A percentile compares a stretch with the other conserved stretches of the same genome.
These are phyloP conservation scores for Ceratosolen solmsi DNA, from an alignment of 1,140 invertebrate genomes.

Conservation along the genomic window DNA sequence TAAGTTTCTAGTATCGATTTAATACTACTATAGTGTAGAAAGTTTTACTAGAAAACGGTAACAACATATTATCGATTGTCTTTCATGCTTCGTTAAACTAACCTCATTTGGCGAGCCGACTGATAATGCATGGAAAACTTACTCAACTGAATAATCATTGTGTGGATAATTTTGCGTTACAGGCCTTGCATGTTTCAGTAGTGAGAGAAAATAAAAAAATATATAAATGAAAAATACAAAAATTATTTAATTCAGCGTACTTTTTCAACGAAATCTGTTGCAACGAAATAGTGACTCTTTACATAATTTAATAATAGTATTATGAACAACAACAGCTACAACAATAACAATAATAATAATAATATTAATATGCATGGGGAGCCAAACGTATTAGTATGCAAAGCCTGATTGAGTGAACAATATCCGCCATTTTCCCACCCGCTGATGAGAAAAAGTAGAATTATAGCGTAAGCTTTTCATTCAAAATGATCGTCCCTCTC, in stretches of 20 bases:
- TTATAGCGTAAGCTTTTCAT: neutral
- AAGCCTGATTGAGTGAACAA: neutral
- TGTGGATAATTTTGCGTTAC: neutral
- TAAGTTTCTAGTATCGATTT: constrained; percentile 1
- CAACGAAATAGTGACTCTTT: too few species aligned
- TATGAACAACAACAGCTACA: neutral
- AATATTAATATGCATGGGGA: neutral
- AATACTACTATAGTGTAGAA: neutral
- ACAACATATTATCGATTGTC: neutral
- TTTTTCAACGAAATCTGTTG: too few species aligned
- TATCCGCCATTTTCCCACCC: neutral
- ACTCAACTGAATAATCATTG: constrained; percentile 28
- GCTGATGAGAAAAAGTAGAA: neutral
- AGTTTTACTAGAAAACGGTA: constrained; percentile 22
- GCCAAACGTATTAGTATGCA: neutral
- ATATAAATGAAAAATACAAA: too few species aligned
- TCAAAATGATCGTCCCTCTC: constrained; percentile 4
- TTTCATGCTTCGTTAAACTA: constrained; percentile 29
- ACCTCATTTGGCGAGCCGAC: constrained; percentile 27
- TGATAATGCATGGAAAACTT: constrained; percentile 35
- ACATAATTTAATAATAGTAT: too few species aligned
- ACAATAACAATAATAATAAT: neutral
- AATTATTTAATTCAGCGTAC: too few species aligned
- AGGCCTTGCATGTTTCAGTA: constrained; percentile 6
- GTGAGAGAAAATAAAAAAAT: constrained; percentile 1